phyloP scores from a whole-genome alignment of 2,888 invertebrate genomes.

The Dolomedes plantarius region DNA sequence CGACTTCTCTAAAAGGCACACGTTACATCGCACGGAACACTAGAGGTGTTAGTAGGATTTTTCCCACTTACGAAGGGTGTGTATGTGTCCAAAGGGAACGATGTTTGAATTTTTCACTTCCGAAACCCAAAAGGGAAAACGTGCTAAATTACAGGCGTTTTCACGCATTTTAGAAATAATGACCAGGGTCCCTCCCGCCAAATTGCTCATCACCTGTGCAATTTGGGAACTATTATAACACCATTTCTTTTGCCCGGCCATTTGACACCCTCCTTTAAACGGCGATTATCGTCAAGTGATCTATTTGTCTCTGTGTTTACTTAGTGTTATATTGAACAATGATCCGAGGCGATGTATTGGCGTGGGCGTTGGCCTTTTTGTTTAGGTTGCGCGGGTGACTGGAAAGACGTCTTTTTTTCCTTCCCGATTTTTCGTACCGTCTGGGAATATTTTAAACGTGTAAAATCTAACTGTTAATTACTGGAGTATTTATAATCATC shows the following conservation, averaged over 20 bases:
- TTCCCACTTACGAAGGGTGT: conserved; percentile 55
- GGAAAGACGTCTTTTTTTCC: too few species aligned
- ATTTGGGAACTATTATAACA: conserved; percentile 68
- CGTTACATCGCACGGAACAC: background rate
- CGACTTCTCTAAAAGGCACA: background rate
- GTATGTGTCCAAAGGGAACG: conserved; percentile 19
- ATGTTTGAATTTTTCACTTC: conserved; percentile 62
- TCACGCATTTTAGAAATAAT: conserved; percentile 57
- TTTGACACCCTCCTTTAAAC: conserved; percentile 63
- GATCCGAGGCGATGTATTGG: background rate
- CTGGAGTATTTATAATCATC: too few species aligned
- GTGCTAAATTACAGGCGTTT: conserved; percentile 65
- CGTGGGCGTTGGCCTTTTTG: conserved; percentile 37
- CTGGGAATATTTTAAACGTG: too few species aligned
- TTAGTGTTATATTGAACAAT: background rate
- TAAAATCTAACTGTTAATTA: too few species aligned
- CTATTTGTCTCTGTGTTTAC: conserved; percentile 23
- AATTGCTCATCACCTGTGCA: conserved; percentile 51
- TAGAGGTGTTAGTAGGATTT: background rate
- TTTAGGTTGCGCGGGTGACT: conserved; percentile 30
- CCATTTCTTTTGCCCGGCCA: conserved; percentile 60
- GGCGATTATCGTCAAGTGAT: conserved; percentile 42
- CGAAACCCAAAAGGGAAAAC: conserved; percentile 43
- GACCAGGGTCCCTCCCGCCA: conserved; percentile 35
- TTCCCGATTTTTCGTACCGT: too few species aligned